A percentile compares a stretch with the other conserved stretches of the same genome.
These are phyloP conservation scores for Anseranas semipalmata DNA, from an alignment of 2,113 vertebrate species.

Conservation along the genomic window DNA sequence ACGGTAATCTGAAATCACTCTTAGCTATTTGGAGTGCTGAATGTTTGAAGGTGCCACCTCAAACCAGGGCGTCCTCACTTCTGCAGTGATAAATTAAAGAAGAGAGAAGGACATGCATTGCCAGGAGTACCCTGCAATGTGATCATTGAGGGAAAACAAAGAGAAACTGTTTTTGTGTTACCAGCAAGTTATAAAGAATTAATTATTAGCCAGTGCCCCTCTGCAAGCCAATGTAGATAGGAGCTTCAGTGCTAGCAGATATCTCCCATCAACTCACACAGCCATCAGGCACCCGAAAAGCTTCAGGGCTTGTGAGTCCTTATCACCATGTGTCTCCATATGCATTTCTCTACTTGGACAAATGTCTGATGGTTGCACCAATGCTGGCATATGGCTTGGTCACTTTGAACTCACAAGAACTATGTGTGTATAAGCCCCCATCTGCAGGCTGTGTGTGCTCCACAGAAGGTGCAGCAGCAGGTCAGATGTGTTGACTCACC, in stretches of 20 bases:
- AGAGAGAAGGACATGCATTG: not conserved
- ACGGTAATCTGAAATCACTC: not conserved
- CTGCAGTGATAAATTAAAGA: not conserved
- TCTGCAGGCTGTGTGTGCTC: fast-evolving
- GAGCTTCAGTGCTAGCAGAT: not conserved
- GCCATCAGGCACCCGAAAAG: not conserved
- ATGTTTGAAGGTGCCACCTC: not conserved
- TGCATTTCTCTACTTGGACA: not conserved
- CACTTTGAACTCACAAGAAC: fast-evolving
- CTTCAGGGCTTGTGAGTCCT: not conserved
- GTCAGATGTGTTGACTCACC: fast-evolving
- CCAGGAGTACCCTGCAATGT: not conserved
- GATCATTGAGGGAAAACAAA: not conserved
- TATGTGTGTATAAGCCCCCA: not conserved
- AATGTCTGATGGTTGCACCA: not conserved
- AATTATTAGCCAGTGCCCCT: not conserved
- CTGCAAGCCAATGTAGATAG: not conserved
- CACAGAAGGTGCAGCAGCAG: not conserved
- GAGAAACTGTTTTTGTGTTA: not conserved
- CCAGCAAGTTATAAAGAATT: not conserved
- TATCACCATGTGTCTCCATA: not conserved
- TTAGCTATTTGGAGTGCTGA: not conserved
- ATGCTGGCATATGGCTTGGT: fast-evolving
- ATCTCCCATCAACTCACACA: not conserved
- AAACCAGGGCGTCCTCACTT: not conserved